Base-by-base conservation (phyloP, 1,140 invertebrate species). In the Euglossa dilemma region DNA sequence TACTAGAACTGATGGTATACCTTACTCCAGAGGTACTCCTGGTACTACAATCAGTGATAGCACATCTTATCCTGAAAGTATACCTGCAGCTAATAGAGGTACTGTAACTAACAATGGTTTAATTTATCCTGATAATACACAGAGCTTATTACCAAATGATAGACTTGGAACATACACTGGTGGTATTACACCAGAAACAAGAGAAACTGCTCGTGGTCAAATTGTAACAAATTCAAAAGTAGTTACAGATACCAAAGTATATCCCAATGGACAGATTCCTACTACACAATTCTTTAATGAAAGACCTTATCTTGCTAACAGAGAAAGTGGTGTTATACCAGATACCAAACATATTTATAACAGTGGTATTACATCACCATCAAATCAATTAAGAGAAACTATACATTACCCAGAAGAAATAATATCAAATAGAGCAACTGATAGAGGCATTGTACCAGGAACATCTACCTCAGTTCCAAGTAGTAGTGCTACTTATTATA, bases 1-100 rank as follows among this genome's bases (percentile, higher is more conserved):
- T n/a, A 71, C 67, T 54, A 56, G n/a, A 61, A n/a, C 45, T 64
- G 52, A 36, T 18, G 72, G 59, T 47, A 23, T 45, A 71, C 43
- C 20, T 59, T 74, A 80, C 71, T 82, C 87, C 63, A 56, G 45
- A 45, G 70, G 70, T 69, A 56, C 52, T 23, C 50, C 59, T 52
- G 47, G 47, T 25, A 45, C 73, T 45, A 74, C 2, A 28, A n/a
- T 16, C 16, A 67, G 54, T 6, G 83, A 45, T 61, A 57, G 74
- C 43, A 52, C 5, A 18, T 12, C 16, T 47, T 71, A 79, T 45
- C 83, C 78, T 28, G 50, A 43, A 18, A 70, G 66, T 77, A 67
- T 43, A 64, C 28, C 54, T 45, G 14, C 4, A 36, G 36, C 36
- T 36, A 36, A 43, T n/a, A 50, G 47, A 61, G 28, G 45, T 47